A percentile compares a stretch with the other conserved stretches of the same genome.
Conservation (phyloP, 2,888 invertebrate species). For the Melinaea marsaeus region DNA sequence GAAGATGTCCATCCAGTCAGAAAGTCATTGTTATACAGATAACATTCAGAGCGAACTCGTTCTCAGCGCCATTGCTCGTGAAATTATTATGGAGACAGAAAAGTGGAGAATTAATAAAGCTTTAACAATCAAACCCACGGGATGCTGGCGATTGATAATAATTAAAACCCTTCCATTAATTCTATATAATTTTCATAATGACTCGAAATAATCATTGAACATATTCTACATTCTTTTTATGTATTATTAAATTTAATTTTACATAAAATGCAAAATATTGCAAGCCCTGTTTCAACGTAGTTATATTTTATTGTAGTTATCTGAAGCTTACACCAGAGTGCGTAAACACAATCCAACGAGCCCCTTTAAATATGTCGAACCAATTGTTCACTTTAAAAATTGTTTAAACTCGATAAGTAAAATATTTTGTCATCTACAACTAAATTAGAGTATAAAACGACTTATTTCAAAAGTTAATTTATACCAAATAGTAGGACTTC, state of each 20-base stretch:
- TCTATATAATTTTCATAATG: not conserved
- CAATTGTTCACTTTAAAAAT: slow-evolving; percentile 25
- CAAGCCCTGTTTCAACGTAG: not conserved
- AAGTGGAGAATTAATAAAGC: slow-evolving; percentile 48
- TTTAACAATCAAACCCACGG: slow-evolving; percentile 13
- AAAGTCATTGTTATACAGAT: slow-evolving; percentile 74
- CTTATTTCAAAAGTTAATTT: too few relatives aligned
- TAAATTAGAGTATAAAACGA: too few relatives aligned
- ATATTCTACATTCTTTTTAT: too few relatives aligned
- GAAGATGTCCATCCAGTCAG: slow-evolving; percentile 56
- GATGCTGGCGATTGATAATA: slow-evolving; percentile 7
- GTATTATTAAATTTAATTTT: not conserved
- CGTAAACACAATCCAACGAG: slow-evolving; percentile 40
- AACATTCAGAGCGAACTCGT: slow-evolving; percentile 52
- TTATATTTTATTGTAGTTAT: slow-evolving; percentile 38
- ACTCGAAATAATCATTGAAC: too few relatives aligned
- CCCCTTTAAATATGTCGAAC: slow-evolving; percentile 31
- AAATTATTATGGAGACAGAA: slow-evolving; percentile 63
- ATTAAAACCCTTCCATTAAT: not conserved
- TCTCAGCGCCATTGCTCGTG: slow-evolving; percentile 50
- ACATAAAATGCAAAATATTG: not conserved
- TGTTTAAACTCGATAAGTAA: not conserved
- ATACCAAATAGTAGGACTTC: too few relatives aligned
- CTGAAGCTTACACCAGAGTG: slow-evolving; percentile 45
- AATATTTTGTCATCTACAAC: not conserved